Evolutionary conservation across 2,888 invertebrate species (phyloP).

Genomic region (Athetis lepigone): DNA sequence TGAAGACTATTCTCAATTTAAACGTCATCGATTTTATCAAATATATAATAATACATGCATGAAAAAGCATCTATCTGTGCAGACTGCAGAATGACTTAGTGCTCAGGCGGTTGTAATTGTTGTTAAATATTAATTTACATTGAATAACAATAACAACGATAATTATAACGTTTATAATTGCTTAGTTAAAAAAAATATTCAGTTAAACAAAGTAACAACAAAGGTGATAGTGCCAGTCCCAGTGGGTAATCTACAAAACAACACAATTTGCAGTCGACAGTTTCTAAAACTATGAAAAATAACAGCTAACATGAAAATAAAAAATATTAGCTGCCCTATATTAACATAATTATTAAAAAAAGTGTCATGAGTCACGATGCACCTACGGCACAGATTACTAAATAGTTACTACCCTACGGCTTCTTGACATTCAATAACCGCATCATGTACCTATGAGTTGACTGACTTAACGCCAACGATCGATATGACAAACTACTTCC

Average conservation of each 20-base stretch:
- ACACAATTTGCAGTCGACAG: not conserved
- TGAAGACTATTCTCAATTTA: conserved; percentile 18
- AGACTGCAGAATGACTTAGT: not conserved
- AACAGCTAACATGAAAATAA: no score
- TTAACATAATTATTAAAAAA: not conserved
- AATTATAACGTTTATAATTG: no score
- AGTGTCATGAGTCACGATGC: not conserved
- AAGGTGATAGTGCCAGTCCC: not conserved
- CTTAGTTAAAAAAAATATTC: no score
- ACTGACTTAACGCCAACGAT: conserved; percentile 8
- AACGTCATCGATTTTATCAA: not conserved
- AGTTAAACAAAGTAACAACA: not conserved
- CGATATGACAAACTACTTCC: conserved; percentile 13
- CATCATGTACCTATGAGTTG: conserved; percentile 16
- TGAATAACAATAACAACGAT: no score
- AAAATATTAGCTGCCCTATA: not conserved
- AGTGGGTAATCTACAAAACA: not conserved
- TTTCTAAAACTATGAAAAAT: no score
- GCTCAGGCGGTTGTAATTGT: not conserved
- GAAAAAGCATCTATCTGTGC: not conserved
- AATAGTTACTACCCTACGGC: no score
- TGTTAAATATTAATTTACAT: no score
- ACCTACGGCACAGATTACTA: no score
- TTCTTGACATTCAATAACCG: not conserved
- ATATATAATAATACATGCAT: not conserved